phyloP scores from a whole-genome alignment of 2,888 invertebrate genomes.

The Proisotoma minuta region DNA sequence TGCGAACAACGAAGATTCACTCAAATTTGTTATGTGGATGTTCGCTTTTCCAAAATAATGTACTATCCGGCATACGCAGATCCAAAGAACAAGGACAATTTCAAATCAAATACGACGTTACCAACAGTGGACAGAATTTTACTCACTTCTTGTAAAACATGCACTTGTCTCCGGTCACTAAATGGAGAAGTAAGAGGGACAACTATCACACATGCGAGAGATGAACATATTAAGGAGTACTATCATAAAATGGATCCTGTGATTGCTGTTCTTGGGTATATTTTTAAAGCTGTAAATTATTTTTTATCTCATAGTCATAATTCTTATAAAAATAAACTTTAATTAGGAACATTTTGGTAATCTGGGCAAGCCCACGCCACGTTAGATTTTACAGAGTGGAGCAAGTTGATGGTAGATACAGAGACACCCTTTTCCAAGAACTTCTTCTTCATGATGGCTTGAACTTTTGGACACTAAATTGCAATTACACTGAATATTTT shows the following conservation, averaged over 20 bases:
- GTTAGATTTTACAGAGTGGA: not conserved
- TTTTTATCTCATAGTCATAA: not conserved
- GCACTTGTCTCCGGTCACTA: not conserved
- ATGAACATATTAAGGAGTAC: no score
- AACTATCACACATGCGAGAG: not conserved
- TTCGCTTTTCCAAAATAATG: constrained; percentile 1
- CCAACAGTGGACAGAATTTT: not conserved
- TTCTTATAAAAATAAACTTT: no score
- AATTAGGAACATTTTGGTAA: constrained; percentile 3
- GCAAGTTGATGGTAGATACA: not conserved
- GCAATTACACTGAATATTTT: constrained; percentile 1
- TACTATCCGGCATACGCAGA: not conserved
- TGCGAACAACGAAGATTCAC: not conserved
- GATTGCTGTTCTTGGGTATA: constrained; percentile 1
- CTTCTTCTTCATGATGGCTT: not conserved
- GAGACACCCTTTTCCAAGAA: not conserved
- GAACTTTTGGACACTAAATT: not conserved
- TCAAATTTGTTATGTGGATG: not conserved
- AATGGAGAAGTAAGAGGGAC: not conserved
- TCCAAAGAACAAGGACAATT: no score
- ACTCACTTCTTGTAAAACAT: not conserved
- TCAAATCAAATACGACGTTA: no score
- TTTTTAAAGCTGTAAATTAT: not conserved
- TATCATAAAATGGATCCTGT: constrained; percentile 1
- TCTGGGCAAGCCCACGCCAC: not conserved